A percentile compares a stretch with the other conserved stretches of the same genome.
Conservation (phyloP, 2,113 vertebrate genomes). For the Ptychochromis oligacanthus region DNA sequence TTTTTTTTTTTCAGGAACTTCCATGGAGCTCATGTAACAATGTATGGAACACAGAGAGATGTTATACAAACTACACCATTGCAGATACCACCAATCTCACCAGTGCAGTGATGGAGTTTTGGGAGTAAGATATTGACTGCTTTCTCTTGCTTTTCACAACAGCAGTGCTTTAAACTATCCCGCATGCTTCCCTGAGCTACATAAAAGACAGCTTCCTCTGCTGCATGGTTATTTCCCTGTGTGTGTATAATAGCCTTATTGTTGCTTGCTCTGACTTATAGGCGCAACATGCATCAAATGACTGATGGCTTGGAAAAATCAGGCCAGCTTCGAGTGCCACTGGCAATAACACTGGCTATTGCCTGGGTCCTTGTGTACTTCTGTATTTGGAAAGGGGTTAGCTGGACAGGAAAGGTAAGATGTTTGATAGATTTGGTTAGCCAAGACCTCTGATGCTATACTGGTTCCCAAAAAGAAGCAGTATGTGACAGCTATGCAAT, state of each 20-base stretch:
- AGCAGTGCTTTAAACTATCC: conserved; percentile 36
- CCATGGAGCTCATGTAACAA: conserved; percentile 97
- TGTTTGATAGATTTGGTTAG: conserved; percentile 15
- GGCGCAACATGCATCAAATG: conserved; percentile 97
- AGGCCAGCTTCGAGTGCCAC: conserved; percentile 91
- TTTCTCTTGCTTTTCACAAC: conserved; percentile 32
- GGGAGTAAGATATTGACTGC: conserved; percentile 89
- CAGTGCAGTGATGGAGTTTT: conserved; percentile 94
- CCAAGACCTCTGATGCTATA: conserved; percentile 1
- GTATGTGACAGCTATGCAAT: conserved; percentile 56
- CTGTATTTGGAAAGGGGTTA: conserved; percentile 99
- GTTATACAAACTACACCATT: conserved; percentile 94
- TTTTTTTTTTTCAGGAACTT: conserved; percentile 82
- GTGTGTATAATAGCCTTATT: conserved; percentile 58
- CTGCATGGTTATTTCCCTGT: conserved; percentile 35
- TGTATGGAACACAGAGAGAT: conserved; percentile 94
- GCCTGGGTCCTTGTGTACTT: conserved; percentile 98
- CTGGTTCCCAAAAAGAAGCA: conserved; percentile 26
- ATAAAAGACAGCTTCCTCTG: conserved; percentile 48
- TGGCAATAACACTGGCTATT: conserved; percentile 95
- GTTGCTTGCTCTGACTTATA: conserved; percentile 76
- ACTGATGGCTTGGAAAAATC: conserved; percentile 96
- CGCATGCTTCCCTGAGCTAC: conserved; percentile 43
- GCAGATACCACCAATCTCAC: conserved; percentile 93
- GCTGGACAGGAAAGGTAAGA: conserved; percentile 99